Conservation (phyloP, 2,113 vertebrate species). For the Panthera leo region DNA sequence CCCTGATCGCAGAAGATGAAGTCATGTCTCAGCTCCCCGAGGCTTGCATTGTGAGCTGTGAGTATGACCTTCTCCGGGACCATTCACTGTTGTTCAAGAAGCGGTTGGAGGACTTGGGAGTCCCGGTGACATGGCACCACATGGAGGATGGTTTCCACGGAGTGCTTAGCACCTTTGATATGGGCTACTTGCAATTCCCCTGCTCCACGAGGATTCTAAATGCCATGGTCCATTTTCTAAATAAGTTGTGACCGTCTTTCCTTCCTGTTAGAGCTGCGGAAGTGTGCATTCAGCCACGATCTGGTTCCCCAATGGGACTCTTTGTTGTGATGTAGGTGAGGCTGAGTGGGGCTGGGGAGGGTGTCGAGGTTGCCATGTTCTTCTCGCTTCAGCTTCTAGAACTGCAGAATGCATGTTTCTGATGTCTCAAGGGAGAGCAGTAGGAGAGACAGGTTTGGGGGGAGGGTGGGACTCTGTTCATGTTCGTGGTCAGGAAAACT, state of each 20-base stretch:
- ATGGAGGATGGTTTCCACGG: slow-evolving; percentile 88
- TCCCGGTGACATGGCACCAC: slow-evolving; percentile 88
- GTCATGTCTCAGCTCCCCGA: slow-evolving; percentile 82
- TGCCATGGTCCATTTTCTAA: slow-evolving; percentile 84
- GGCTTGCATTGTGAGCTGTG: slow-evolving; percentile 90
- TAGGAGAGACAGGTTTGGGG: not conserved
- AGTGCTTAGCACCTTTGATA: slow-evolving; percentile 82
- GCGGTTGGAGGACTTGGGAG: slow-evolving; percentile 86
- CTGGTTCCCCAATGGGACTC: accelerated
- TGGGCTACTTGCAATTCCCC: slow-evolving; percentile 83
- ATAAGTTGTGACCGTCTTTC: slow-evolving; percentile 68
- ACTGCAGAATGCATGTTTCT: not conserved
- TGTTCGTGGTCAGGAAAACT: not conserved
- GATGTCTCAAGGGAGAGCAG: not conserved
- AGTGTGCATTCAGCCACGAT: not conserved
- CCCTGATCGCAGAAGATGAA: slow-evolving; percentile 83
- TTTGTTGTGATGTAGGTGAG: not conserved
- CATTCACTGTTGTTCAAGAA: slow-evolving; percentile 90
- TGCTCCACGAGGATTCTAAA: slow-evolving; percentile 84
- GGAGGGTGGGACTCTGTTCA: not conserved
- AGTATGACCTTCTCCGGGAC: slow-evolving; percentile 89
- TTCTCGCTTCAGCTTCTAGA: not conserved
- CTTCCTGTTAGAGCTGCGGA: not conserved
- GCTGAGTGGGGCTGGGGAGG: not conserved
- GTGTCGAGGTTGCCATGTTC: not conserved